A percentile compares a stretch with the other conserved stretches of the same genome.
These are phyloP conservation scores for Felis chaus DNA, from an alignment of 2,113 vertebrate genomes.

Conservation along the genomic window DNA sequence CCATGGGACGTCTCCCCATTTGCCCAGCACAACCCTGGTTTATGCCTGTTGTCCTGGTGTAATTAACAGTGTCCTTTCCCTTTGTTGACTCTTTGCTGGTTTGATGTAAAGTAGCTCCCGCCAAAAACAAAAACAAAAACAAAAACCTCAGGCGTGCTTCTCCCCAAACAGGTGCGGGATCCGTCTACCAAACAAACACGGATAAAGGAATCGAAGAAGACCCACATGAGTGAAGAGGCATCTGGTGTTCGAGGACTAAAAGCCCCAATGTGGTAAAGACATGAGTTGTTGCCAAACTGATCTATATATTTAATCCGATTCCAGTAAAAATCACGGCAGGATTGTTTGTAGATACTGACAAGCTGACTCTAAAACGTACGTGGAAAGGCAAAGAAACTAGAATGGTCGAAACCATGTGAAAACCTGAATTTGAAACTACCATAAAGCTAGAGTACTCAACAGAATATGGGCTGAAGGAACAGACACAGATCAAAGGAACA, in stretches of 20 bases:
- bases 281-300: background rate
- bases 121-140: background rate
- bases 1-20: accelerated
- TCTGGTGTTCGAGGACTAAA: background rate
- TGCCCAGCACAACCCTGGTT: background rate
- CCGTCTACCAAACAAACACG: background rate
- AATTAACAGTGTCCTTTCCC: background rate
- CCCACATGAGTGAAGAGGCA: background rate
- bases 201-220: background rate
- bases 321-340: background rate
- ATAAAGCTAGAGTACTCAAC: background rate
- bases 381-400: background rate
- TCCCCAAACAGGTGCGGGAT: background rate
- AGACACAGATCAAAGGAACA: background rate
- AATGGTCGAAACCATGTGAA: background rate
- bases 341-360: background rate
- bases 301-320: background rate
- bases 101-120: background rate
- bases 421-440: background rate
- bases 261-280: background rate
- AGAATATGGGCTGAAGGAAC: background rate
- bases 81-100: background rate
- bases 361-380: background rate
- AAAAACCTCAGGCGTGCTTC: background rate
- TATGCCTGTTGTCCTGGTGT: background rate